These are phyloP conservation scores for Nematostella vectensis DNA, from an alignment of 92 coral and sea anemone genomes.

Conservation along the genomic window DNA sequence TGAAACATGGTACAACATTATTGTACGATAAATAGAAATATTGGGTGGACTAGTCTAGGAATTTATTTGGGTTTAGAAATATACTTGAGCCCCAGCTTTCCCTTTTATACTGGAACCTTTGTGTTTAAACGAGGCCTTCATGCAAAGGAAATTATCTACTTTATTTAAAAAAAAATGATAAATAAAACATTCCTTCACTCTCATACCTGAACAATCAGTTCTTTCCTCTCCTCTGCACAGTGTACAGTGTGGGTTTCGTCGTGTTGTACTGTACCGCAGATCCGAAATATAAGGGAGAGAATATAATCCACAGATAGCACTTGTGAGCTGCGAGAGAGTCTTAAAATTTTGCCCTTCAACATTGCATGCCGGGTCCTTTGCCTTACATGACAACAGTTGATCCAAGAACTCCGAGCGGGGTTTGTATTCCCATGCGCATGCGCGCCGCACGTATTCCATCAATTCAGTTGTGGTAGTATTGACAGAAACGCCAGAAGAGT, in stretches of 20 bases:
- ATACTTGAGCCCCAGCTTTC: too few species aligned
- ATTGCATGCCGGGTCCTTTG: background rate
- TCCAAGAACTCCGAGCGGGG: background rate
- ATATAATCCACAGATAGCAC: background rate
- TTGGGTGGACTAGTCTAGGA: too few species aligned
- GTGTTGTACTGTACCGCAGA: background rate
- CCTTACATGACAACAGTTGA: background rate
- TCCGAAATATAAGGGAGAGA: background rate
- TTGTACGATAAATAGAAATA: too few species aligned
- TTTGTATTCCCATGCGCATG: background rate
- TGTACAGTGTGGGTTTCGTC: conserved; percentile 1
- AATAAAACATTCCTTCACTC: too few species aligned
- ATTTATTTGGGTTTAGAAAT: too few species aligned
- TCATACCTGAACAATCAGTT: too few species aligned
- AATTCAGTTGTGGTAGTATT: background rate
- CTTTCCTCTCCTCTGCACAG: background rate
- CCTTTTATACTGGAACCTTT: too few species aligned
- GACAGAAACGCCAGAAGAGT: background rate
- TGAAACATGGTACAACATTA: too few species aligned
- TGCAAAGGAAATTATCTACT: too few species aligned
- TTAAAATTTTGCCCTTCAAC: background rate
- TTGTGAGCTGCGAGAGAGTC: background rate
- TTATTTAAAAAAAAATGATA: too few species aligned
- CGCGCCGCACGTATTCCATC: background rate
- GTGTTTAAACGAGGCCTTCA: too few species aligned